Percentiles rank a stretch among this genome's conserved stretches.
Conservation (phyloP, 2,113 vertebrate species). For the Grammomys dolichurus region DNA sequence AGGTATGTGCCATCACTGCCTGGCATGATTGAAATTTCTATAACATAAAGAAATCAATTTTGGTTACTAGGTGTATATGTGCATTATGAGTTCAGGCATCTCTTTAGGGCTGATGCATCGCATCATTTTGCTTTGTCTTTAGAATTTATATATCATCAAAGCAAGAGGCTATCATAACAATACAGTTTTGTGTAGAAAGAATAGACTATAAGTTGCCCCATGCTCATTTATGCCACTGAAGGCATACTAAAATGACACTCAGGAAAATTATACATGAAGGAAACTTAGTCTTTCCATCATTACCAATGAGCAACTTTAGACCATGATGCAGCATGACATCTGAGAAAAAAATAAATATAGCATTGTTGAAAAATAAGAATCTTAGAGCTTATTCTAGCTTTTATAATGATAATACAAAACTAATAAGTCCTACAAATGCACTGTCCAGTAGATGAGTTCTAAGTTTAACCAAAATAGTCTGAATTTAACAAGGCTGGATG, state of each 20-base stretch:
- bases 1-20: too few species aligned
- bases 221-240: background rate
- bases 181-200: background rate
- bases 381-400: background rate
- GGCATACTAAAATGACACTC: background rate
- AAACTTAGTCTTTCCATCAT: background rate
- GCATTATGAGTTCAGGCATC: background rate
- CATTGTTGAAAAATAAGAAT: background rate
- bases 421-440: background rate
- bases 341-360: background rate
- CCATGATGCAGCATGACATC: background rate
- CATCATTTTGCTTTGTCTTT: background rate
- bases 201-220: background rate
- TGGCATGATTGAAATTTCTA: background rate
- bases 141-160: background rate
- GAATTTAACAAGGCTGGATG: background rate
- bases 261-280: background rate
- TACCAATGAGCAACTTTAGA: background rate
- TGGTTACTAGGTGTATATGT: background rate
- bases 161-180: background rate
- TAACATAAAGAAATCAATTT: background rate
- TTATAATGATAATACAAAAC: background rate
- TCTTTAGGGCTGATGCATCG: background rate
- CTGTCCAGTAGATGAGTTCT: background rate
- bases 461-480: background rate